Conservation (phyloP, 2,113 vertebrate genomes). For the Cathartes aura region DNA sequence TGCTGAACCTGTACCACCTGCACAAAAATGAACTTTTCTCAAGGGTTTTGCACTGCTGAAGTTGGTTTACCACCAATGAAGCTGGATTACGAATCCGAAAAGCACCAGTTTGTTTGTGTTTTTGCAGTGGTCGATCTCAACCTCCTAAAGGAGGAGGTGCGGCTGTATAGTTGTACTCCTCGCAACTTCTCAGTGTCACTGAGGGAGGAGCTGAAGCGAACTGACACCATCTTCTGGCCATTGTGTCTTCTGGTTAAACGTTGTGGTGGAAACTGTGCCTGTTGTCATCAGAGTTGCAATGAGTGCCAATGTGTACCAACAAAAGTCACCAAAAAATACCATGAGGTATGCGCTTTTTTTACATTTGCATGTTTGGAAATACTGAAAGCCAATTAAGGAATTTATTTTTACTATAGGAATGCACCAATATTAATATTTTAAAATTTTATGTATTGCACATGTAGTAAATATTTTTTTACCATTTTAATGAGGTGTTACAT, state of each 20-base stretch:
- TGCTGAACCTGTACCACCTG: background rate
- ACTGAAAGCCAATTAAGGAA: background rate
- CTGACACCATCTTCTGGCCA: slow-evolving; percentile 97
- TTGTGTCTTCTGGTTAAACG: slow-evolving; percentile 95
- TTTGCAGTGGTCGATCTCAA: slow-evolving; percentile 89
- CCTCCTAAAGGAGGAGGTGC: slow-evolving; percentile 91
- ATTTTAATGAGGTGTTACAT: background rate
- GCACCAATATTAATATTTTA: background rate
- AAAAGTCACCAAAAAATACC: slow-evolving; percentile 91
- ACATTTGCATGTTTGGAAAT: background rate
- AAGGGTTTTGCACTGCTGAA: background rate
- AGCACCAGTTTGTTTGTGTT: background rate
- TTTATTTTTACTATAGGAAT: background rate
- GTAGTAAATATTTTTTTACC: background rate
- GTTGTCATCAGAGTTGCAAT: slow-evolving; percentile 89
- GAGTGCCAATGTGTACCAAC: slow-evolving; percentile 92
- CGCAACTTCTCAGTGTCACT: slow-evolving; percentile 94
- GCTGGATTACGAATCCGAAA: background rate
- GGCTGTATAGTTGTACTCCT: slow-evolving; percentile 94
- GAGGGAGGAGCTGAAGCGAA: slow-evolving; percentile 92
- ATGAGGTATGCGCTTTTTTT: slow-evolving; percentile 80
- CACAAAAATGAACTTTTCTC: background rate
- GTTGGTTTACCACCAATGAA: background rate
- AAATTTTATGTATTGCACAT: background rate
- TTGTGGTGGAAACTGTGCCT: slow-evolving; percentile 97